These are phyloP conservation scores for Zaprionus vittiger DNA, from an alignment of 1,140 invertebrate genomes.

Conservation along the genomic window DNA sequence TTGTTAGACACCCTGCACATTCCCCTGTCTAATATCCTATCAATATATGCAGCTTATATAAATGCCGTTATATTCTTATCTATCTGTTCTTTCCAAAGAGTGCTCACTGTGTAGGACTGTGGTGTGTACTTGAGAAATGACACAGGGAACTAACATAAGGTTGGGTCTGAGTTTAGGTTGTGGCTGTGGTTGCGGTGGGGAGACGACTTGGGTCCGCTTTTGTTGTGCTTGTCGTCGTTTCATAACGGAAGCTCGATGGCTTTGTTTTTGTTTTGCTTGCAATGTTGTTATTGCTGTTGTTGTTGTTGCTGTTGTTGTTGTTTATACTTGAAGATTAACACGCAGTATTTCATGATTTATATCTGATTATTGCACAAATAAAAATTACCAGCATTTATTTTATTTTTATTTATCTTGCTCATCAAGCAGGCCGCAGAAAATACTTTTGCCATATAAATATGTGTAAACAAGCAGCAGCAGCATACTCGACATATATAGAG, in stretches of 20 bases:
- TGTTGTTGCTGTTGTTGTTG: slow-evolving; percentile 25
- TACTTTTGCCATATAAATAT: slow-evolving; percentile 22
- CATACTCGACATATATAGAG: slow-evolving; percentile 8
- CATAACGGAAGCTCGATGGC: slow-evolving; percentile 60
- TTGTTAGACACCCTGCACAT: background rate
- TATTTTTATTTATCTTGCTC: slow-evolving; percentile 53
- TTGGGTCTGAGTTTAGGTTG: slow-evolving; percentile 1
- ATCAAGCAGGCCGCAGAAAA: slow-evolving; percentile 27
- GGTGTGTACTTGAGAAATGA: background rate
- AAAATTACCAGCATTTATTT: slow-evolving; percentile 70
- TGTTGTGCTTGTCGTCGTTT: slow-evolving; percentile 42
- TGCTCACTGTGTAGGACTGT: background rate
- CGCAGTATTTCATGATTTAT: slow-evolving; percentile 70
- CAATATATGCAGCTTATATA: background rate
- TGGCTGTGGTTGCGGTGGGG: slow-evolving; percentile 1
- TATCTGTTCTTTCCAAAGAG: background rate
- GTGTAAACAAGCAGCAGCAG: slow-evolving; percentile 2
- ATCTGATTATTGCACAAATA: slow-evolving; percentile 69
- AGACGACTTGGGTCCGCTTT: slow-evolving; percentile 21
- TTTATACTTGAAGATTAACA: slow-evolving; percentile 71
- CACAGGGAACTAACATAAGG: background rate
- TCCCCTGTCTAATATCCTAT: background rate
- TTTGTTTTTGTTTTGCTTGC: slow-evolving; percentile 19
- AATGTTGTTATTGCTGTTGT: background rate
- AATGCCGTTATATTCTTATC: background rate